Base-by-base conservation (phyloP, 2,888 invertebrate species). In the Octonoba sinensis region DNA sequence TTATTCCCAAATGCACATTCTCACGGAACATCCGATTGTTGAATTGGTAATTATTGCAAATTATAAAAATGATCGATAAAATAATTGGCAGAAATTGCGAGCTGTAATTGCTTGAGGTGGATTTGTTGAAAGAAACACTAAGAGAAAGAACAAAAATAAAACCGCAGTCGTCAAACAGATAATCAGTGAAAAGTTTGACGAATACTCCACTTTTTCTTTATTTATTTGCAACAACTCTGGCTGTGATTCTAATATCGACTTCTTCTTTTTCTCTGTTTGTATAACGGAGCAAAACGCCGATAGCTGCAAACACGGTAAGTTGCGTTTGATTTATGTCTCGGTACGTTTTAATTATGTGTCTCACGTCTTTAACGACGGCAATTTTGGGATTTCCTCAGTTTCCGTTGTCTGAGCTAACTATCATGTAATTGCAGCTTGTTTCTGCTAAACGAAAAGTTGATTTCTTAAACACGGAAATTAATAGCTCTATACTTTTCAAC, bases 321-420 rank as follows among this genome's bases (percentile, higher is more conserved):
- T 36, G 3, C 20, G n/a, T 49, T 62, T 62, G 66, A 74, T 74
- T 74, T 74, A 74, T 74, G 59, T 24, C 47, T 44, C 18, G 57
- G 24, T 51, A 46, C 59, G 36, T 57, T 74, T 66, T 66, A 74
- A 66, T 66, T 74, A 66, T 59, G 36, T 46, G 59, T 49, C 59
- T 44, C 57, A 57, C 66, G 57, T 66, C 36, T 62, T 20, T 74
- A 66, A 67, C 66, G 44, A 57, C 20, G 16, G 74, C 59, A 66
- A 74, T 74, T 74, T 74, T 24, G 46, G 57, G 74, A 66, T 74
- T 74, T 74, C 47, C 22, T 18, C 24, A 44, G 51, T 24, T 49
- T 66, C 27, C 22, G n/a, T 47, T 49, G 44, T 56, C 69, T 36
- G 11, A 36, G 36, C 20, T 16, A 56, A 4, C 36, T 8, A 56